A percentile compares a stretch with the other conserved stretches of the same genome.
Evolutionary conservation across 2,113 vertebrate species (phyloP).

Genomic region (Hylia prasina): DNA sequence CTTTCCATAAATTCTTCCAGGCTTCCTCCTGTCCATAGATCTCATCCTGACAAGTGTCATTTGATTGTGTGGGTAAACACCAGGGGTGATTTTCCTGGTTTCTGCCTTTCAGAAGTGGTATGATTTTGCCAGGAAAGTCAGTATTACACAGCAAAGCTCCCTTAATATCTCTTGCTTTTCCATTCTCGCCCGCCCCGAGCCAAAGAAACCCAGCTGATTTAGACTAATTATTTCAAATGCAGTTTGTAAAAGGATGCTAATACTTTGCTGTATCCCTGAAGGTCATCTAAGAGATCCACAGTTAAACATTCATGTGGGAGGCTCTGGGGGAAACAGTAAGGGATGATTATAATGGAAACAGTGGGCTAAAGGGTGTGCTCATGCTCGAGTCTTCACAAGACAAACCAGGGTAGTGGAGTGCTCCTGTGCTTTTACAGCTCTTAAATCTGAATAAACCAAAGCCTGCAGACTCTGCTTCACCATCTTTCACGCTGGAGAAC

Average conservation of each 20-base stretch:
- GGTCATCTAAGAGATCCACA: slow-evolving; percentile 44
- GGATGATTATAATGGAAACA: not conserved
- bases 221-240: slow-evolving; percentile 50
- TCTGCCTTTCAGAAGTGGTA: not conserved
- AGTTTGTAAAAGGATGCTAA: slow-evolving; percentile 26
- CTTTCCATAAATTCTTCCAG: not conserved
- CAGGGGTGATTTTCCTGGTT: not conserved
- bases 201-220: not conserved
- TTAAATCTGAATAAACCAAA: not conserved
- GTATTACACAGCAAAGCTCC: not conserved
- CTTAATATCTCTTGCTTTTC: not conserved
- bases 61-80: not conserved
- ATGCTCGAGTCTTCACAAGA: not conserved
- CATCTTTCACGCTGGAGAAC: not conserved
- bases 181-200: not conserved
- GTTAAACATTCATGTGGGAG: slow-evolving; percentile 24
- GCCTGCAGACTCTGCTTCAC: not conserved
- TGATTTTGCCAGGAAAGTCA: not conserved
- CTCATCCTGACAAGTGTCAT: not conserved
- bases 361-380: not conserved
- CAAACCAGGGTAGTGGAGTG: not conserved
- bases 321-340: not conserved
- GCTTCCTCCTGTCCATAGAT: not conserved
- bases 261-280: slow-evolving; percentile 56
- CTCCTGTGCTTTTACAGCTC: not conserved